Percentiles rank a stretch among this genome's conserved stretches.
phyloP scores from a whole-genome alignment of 2,113 vertebrate species.

The Ailuropoda melanoleuca region DNA sequence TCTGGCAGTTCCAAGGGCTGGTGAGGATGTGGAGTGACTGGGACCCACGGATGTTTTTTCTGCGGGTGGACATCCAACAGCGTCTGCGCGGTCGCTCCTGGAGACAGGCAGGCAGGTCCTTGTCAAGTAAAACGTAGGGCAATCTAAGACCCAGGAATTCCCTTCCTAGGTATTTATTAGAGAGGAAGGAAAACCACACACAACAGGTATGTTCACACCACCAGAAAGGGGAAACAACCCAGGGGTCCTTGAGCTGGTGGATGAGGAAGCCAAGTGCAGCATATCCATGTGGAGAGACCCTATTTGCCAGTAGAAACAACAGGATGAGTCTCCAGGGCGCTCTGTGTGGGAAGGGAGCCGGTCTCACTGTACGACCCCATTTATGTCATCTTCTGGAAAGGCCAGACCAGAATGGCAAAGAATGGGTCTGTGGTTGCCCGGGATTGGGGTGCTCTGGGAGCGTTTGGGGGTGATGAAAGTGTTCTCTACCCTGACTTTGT shows the following conservation, averaged over 20 bases:
- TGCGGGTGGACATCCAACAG: fast-evolving
- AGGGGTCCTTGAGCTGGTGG: neutral
- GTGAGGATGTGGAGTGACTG: fast-evolving
- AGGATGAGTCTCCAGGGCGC: fast-evolving
- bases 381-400: fast-evolving
- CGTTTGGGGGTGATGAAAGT: neutral
- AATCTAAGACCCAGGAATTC: no score
- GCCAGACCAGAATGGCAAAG: fast-evolving
- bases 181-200: neutral
- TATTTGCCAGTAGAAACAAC: fast-evolving
- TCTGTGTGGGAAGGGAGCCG: fast-evolving
- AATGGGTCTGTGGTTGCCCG: fast-evolving
- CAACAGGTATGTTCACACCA: fast-evolving
- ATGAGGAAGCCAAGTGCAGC: fast-evolving
- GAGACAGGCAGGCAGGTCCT: fast-evolving
- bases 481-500: fast-evolving
- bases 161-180: neutral
- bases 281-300: fast-evolving
- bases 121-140: fast-evolving
- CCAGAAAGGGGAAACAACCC: neutral
- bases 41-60: fast-evolving
- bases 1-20: neutral
- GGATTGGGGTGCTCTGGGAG: fast-evolving
- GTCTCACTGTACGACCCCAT: fast-evolving
- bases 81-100: fast-evolving